phyloP scores from a whole-genome alignment of 2,113 vertebrate species.

The Catharus fuscescens region DNA sequence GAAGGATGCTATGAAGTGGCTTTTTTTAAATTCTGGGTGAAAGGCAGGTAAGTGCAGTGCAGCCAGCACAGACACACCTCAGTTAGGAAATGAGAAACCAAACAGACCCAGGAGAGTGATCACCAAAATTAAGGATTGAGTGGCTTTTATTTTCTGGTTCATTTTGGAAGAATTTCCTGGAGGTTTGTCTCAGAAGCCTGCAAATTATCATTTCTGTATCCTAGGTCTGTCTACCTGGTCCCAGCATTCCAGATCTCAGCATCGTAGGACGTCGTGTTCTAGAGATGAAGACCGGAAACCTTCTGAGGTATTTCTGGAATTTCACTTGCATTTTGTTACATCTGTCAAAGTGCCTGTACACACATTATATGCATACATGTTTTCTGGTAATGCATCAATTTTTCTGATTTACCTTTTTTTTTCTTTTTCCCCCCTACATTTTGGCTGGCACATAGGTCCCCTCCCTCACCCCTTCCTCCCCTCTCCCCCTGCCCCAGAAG shows the following conservation, averaged over 20 bases:
- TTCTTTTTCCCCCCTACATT: constrained; percentile 32
- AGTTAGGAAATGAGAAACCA: background rate
- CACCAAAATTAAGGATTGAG: background rate
- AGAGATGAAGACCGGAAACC: constrained; percentile 87
- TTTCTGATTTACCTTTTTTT: constrained; percentile 20
- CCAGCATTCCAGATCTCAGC: constrained; percentile 87
- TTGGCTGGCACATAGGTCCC: constrained; percentile 13
- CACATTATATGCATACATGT: background rate
- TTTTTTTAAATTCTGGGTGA: background rate
- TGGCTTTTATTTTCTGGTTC: background rate
- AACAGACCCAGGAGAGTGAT: background rate
- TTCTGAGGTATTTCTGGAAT: constrained; percentile 87
- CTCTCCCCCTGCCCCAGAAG: background rate
- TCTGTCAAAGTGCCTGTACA: background rate
- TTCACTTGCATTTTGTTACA: background rate
- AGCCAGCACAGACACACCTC: background rate
- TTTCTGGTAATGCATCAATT: background rate
- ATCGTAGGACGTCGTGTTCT: constrained; percentile 78
- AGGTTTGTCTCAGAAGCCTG: background rate
- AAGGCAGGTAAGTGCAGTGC: background rate
- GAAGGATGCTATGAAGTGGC: background rate
- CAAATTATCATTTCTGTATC: constrained; percentile 45
- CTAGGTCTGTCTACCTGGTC: constrained; percentile 95
- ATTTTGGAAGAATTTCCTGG: background rate
- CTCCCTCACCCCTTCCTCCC: background rate